A percentile compares a stretch with the other conserved stretches of the same genome.
Conservation (phyloP, 2,113 vertebrate genomes). For the Acrocephalus kingi region DNA sequence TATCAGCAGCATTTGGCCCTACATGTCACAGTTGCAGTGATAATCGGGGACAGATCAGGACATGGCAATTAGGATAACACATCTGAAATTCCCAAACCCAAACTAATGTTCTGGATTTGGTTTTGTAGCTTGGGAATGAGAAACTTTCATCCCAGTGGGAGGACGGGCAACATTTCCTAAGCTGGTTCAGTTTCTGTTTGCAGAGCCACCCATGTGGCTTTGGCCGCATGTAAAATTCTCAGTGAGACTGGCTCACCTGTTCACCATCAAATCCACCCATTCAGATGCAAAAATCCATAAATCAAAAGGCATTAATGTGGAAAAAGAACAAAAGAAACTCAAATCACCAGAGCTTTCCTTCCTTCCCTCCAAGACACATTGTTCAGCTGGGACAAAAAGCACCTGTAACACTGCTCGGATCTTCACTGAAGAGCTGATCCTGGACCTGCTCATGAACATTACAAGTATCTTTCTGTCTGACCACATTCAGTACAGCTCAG, state of each 20-base stretch:
- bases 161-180: background rate
- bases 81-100: background rate
- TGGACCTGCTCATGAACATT: background rate
- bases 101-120: background rate
- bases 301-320: background rate
- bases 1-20: background rate
- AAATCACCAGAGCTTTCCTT: background rate
- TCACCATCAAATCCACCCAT: background rate
- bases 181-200: background rate
- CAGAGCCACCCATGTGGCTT: background rate
- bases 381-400: background rate
- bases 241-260: background rate
- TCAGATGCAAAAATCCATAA: background rate
- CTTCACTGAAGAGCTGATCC: background rate
- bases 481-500: background rate
- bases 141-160: background rate
- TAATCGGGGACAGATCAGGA: background rate
- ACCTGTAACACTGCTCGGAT: accelerated
- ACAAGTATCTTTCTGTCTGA: background rate
- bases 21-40: background rate
- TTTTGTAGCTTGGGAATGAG: background rate
- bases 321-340: background rate
- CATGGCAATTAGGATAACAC: background rate
- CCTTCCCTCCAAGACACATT: background rate
- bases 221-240: background rate